Conservation (phyloP, 2,797 vertebrate genomes). For the Rhadinocentrus ornatus region DNA sequence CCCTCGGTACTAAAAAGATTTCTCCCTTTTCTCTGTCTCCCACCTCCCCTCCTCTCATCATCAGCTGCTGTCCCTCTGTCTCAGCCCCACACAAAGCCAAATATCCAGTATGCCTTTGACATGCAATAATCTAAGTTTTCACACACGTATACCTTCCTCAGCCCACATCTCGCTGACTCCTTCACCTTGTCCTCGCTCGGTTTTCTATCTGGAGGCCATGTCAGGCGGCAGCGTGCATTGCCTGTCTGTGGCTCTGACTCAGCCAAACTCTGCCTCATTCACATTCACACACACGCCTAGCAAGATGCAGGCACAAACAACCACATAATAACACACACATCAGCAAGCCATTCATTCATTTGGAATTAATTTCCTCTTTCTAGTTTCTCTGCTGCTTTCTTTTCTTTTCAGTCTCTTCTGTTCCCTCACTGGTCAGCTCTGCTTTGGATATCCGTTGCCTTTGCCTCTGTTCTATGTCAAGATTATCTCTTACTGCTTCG, state of each 20-base stretch:
- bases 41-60: constrained; percentile 36
- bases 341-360: background rate
- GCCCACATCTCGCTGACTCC: constrained; percentile 17
- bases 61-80: constrained; percentile 43
- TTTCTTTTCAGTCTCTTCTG: background rate
- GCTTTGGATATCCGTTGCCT: background rate
- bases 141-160: constrained; percentile 6
- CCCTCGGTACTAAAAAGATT: constrained; percentile 56
- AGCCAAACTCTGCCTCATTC: constrained; percentile 44
- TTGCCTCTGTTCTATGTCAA: background rate
- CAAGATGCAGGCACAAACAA: background rate
- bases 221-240: constrained; percentile 49
- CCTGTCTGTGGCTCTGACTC: constrained; percentile 54
- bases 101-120: constrained; percentile 6
- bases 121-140: constrained; percentile 5
- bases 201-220: constrained; percentile 67
- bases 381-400: background rate
- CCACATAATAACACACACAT: constrained; percentile 13
- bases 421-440: background rate
- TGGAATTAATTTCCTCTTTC: background rate
- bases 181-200: constrained; percentile 51
- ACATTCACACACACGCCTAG: constrained; percentile 13
- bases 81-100: constrained; percentile 51
- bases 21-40: constrained; percentile 35
- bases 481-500: background rate